Conservation (phyloP, 2,797 vertebrate species). For the Danio kyathit region DNA sequence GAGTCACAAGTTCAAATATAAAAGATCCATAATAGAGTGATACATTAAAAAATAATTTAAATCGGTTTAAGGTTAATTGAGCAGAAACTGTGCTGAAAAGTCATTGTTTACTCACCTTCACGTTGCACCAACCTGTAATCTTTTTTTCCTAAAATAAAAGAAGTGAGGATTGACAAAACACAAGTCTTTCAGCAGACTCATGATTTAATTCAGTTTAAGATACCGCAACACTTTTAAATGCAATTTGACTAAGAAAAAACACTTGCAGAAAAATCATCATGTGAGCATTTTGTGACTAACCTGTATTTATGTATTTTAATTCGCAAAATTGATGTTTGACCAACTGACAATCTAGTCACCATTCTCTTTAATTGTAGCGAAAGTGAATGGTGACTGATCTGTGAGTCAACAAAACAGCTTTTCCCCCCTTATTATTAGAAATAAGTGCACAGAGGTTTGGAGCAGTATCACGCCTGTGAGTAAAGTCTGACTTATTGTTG, state of each 20-base stretch:
- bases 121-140: not conserved
- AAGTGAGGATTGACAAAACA: no score
- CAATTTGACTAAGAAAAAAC: no score
- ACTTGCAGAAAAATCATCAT: no score
- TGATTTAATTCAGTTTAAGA: no score
- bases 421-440: not conserved
- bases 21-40: no score
- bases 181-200: no score
- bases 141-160: not conserved
- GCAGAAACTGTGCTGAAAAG: not conserved
- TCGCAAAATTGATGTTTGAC: not conserved
- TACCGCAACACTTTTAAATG: no score
- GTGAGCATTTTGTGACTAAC: no score
- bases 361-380: not conserved
- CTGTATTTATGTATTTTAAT: no score
- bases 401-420: not conserved
- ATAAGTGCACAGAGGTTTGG: not conserved
- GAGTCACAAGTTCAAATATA: no score
- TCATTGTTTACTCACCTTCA: not conserved
- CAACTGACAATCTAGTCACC: not conserved
- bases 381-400: conserved; percentile 1
- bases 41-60: no score
- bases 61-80: not conserved
- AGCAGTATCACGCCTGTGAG: not conserved
- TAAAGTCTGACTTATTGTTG: not conserved